Evolutionary conservation across 2,888 invertebrate species (phyloP).

Genomic region (Epinotia ramella): DNA sequence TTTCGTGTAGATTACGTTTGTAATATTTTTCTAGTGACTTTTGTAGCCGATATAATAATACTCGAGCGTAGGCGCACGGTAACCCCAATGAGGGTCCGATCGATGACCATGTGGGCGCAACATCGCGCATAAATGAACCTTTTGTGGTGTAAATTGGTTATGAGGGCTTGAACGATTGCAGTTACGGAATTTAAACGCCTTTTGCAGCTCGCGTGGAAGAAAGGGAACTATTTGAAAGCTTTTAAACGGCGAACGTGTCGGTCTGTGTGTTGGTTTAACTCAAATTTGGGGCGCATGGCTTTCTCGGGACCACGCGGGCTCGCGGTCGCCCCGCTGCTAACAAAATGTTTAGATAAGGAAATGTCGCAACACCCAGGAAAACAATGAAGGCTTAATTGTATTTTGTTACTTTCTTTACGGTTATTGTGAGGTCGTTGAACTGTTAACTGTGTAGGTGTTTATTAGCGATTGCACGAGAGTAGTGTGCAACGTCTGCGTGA

Average conservation of each 20-base stretch:
- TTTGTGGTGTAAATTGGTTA: slow-evolving; percentile 79
- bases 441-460: slow-evolving; percentile 60
- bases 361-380: slow-evolving; percentile 74
- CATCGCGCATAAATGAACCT: slow-evolving; percentile 75
- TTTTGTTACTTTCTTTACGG: slow-evolving; percentile 65
- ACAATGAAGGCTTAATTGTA: slow-evolving; percentile 81
- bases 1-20: slow-evolving; percentile 30
- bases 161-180: slow-evolving; percentile 77
- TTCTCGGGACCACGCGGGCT: slow-evolving; percentile 57
- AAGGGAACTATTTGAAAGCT: slow-evolving; percentile 47
- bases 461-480: slow-evolving; percentile 50
- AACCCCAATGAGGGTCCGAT: slow-evolving; percentile 78
- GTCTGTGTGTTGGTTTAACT: slow-evolving; percentile 61
- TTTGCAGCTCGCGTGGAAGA: slow-evolving; percentile 52
- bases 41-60: slow-evolving; percentile 46
- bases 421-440: slow-evolving; percentile 68
- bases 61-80: slow-evolving; percentile 69
- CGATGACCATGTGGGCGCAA: slow-evolving; percentile 78
- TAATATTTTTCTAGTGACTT: slow-evolving; percentile 44
- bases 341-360: slow-evolving; percentile 72
- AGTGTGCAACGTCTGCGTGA: slow-evolving; percentile 1
- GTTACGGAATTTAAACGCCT: slow-evolving; percentile 66
- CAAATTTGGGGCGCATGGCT: slow-evolving; percentile 61
- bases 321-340: slow-evolving; percentile 51
- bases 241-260: slow-evolving; percentile 46